phyloP scores from a whole-genome alignment of 2,797 vertebrate genomes.

The Falco cherrug region DNA sequence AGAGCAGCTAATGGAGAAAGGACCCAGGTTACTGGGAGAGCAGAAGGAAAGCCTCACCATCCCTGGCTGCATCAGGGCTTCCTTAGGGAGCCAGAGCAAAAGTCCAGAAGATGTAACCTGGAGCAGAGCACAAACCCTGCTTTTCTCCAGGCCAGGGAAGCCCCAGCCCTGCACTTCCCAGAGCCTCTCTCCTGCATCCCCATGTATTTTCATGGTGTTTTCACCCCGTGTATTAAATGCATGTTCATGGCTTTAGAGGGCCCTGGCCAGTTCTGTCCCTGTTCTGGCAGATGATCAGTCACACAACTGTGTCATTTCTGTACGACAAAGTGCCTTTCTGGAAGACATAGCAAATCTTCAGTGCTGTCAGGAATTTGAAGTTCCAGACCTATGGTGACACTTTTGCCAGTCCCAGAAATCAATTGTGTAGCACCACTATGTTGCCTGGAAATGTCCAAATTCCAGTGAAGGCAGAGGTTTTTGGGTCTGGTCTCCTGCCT shows the following conservation, averaged over 20 bases:
- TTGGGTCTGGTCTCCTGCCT: neutral
- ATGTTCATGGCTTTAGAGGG: neutral
- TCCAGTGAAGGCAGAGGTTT: neutral
- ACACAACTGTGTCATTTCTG: neutral
- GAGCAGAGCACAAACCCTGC: neutral
- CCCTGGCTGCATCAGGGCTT: neutral
- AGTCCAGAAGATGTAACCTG: neutral
- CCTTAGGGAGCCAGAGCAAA: neutral
- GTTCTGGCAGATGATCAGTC: neutral
- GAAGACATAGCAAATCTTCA: neutral
- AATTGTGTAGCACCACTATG: accelerated
- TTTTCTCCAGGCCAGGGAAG: neutral
- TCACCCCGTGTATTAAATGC: neutral
- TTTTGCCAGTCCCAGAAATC: neutral
- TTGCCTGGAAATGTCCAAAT: neutral
- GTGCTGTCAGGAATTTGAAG: neutral
- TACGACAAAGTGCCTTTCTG: neutral
- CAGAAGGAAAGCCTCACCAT: neutral
- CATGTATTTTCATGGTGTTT: neutral
- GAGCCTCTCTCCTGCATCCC: neutral
- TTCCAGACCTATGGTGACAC: neutral
- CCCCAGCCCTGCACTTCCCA: too few species aligned
- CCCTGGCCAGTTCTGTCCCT: neutral
- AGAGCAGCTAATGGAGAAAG: neutral
- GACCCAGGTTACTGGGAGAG: neutral